Conservation (phyloP, 2,888 invertebrate species). For the Chamaedrilus cognettii region DNA sequence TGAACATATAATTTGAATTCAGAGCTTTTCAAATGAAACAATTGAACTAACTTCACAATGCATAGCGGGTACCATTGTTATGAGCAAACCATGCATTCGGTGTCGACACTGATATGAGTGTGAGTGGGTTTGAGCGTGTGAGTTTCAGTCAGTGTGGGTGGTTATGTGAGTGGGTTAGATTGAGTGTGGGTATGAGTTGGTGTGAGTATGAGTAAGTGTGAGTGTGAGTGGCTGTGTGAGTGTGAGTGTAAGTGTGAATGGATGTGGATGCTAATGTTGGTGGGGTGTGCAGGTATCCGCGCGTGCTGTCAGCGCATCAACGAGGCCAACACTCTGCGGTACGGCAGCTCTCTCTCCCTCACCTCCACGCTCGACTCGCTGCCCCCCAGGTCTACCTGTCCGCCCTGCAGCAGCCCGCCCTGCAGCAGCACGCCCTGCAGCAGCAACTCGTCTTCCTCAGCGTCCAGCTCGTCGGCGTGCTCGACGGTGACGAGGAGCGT, state of each 20-base stretch:
- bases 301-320: constrained; percentile 29
- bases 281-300: constrained; percentile 19
- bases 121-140: too few relatives aligned
- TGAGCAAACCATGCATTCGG: too few relatives aligned
- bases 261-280: too few relatives aligned
- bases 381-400: neutral
- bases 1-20: too few relatives aligned
- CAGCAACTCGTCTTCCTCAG: constrained; percentile 1
- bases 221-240: neutral
- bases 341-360: constrained; percentile 22
- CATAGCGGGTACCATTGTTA: too few relatives aligned
- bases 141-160: neutral
- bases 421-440: neutral
- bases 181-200: neutral
- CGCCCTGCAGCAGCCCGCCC: too few relatives aligned
- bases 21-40: too few relatives aligned
- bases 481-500: constrained; percentile 16
- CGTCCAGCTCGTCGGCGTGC: constrained; percentile 3
- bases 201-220: neutral
- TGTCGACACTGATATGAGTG: too few relatives aligned
- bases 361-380: neutral
- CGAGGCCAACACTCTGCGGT: constrained; percentile 17
- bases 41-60: too few relatives aligned
- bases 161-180: neutral
- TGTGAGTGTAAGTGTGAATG: too few relatives aligned